A percentile compares a stretch with the other conserved stretches of the same genome.
Conservation (phyloP, 2,797 vertebrate genomes). For the Mus caroli region DNA sequence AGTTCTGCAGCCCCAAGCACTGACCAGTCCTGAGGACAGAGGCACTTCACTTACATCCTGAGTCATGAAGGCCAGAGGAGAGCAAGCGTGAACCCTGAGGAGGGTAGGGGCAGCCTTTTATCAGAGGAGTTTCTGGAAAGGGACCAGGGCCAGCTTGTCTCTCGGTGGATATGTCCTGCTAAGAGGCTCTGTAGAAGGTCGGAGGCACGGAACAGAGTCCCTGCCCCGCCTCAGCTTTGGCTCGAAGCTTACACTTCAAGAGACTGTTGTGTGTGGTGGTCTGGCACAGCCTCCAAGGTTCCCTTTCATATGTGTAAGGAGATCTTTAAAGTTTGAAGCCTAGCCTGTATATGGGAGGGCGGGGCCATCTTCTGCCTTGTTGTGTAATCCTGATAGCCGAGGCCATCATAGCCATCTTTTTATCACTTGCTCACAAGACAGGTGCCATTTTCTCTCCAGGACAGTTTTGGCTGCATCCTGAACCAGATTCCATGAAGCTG, state of each 20-base stretch:
- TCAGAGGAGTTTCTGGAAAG: not conserved
- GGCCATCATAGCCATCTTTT: not conserved
- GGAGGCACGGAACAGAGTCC: not conserved
- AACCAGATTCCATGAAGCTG: not conserved
- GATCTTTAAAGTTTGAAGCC: not conserved
- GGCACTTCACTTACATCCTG: not conserved
- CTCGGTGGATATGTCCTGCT: not conserved
- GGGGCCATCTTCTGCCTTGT: not conserved
- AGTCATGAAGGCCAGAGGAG: not conserved
- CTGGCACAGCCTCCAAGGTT: not conserved
- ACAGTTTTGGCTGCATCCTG: not conserved
- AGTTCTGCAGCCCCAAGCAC: not conserved
- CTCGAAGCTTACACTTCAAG: not conserved
- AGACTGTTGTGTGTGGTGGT: not conserved
- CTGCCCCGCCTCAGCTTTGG: not conserved
- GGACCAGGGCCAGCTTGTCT: not conserved
- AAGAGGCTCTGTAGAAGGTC: not conserved
- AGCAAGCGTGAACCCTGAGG: not conserved
- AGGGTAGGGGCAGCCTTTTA: not conserved
- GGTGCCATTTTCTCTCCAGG: not conserved
- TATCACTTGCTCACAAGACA: constrained; percentile 5
- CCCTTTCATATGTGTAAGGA: not conserved
- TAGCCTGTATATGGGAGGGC: not conserved
- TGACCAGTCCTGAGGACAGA: not conserved
- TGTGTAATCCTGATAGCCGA: not conserved